These are phyloP conservation scores for Ochotona princeps DNA, from an alignment of 2,113 vertebrate species.

Conservation along the genomic window DNA sequence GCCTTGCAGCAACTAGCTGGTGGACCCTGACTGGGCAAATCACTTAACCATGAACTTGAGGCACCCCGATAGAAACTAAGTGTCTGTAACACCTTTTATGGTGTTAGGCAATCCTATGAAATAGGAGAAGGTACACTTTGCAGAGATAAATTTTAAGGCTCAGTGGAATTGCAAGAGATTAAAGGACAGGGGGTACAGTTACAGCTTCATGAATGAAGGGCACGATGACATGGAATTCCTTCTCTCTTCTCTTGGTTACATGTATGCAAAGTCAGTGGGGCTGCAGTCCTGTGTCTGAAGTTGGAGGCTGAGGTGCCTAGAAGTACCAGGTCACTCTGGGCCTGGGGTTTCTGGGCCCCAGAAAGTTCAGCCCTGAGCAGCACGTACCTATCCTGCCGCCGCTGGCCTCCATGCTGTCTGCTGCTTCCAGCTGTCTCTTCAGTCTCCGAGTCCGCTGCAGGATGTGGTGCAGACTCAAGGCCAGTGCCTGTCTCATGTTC, in stretches of 20 bases:
- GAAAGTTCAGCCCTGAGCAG: too few relatives aligned
- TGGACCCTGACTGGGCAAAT: not conserved
- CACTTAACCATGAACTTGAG: not conserved
- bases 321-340: not conserved
- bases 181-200: not conserved
- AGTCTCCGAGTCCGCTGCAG: constrained; percentile 86
- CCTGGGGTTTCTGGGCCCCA: not conserved
- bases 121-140: not conserved
- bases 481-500: constrained; percentile 84
- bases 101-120: not conserved
- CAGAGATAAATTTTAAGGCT: not conserved
- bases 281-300: not conserved
- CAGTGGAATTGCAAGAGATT: not conserved
- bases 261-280: not conserved
- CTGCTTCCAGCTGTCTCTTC: constrained; percentile 84
- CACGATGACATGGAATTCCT: not conserved
- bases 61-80: not conserved
- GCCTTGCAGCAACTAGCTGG: not conserved
- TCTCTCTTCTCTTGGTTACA: not conserved
- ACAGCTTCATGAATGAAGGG: not conserved
- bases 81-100: accelerated
- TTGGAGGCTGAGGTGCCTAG: not conserved
- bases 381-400: constrained; percentile 87
- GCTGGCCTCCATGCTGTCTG: constrained; percentile 75
- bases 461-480: constrained; percentile 83